Conservation (phyloP, 2,113 vertebrate species). For the Neodon shergylaensis region DNA sequence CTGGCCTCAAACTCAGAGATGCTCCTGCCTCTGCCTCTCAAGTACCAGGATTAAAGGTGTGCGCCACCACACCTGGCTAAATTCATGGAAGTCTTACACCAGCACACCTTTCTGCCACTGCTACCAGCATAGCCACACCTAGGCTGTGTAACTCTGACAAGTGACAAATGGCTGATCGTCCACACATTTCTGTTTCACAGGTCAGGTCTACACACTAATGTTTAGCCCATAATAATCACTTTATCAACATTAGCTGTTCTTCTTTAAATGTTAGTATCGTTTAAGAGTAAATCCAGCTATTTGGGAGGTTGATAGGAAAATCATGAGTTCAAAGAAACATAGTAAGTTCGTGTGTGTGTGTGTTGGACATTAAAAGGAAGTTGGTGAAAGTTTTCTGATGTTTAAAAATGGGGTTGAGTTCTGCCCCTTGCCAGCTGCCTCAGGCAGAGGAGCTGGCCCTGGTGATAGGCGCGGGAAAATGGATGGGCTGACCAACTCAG, state of each 20-base stretch:
- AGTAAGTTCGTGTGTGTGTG: neutral
- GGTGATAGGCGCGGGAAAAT: too few relatives aligned
- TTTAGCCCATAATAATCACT: neutral
- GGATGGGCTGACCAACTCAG: neutral
- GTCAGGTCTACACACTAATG: neutral
- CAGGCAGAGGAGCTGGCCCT: too few relatives aligned
- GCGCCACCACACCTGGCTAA: neutral
- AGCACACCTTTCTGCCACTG: neutral
- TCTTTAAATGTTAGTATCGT: neutral
- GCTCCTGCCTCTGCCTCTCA: neutral
- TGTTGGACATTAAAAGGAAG: neutral
- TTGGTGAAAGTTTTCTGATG: neutral
- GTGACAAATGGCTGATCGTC: neutral
- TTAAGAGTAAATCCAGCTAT: neutral
- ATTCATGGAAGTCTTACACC: neutral
- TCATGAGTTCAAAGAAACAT: neutral
- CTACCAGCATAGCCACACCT: neutral
- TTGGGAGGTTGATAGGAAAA: neutral
- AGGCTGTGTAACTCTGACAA: neutral
- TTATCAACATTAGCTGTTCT: neutral
- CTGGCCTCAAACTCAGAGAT: neutral
- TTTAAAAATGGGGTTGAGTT: neutral
- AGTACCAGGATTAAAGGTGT: neutral
- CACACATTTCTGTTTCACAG: neutral
- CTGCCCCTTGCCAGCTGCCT: too few relatives aligned